phyloP scores from a whole-genome alignment of 2,113 vertebrate species.

The Gila orcuttii region DNA sequence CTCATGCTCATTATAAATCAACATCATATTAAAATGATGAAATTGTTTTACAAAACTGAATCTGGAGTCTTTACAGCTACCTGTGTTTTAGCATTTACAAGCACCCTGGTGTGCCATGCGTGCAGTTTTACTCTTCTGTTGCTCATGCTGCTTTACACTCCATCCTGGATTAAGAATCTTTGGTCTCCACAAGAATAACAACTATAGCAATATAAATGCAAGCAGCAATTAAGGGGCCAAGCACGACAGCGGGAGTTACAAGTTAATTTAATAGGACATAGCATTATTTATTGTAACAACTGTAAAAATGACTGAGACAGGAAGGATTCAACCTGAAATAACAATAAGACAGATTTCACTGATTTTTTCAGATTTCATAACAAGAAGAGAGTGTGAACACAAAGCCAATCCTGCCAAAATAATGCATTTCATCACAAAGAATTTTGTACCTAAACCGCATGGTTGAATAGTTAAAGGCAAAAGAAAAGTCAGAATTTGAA shows the following conservation, averaged over 20 bases:
- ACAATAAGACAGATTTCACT: constrained; percentile 53
- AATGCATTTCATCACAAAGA: not conserved
- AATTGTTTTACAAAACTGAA: not conserved
- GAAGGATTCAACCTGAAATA: not conserved
- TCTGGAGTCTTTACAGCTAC: not conserved
- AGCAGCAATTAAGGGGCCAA: constrained; percentile 33
- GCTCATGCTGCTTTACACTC: not conserved
- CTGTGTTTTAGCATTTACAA: not conserved
- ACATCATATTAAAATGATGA: not conserved
- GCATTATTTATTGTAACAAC: not conserved
- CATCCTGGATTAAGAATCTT: constrained; percentile 66
- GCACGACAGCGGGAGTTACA: not conserved
- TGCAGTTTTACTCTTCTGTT: not conserved
- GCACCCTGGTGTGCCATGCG: not conserved
- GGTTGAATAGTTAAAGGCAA: not conserved
- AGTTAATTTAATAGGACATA: not conserved
- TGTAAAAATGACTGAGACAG: not conserved
- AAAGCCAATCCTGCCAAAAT: not conserved
- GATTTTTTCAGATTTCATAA: not conserved
- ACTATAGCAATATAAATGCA: constrained; percentile 53
- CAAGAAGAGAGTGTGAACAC: not conserved
- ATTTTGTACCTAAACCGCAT: not conserved
- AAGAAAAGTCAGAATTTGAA: not conserved
- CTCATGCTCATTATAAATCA: not conserved
- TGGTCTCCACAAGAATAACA: constrained; percentile 70